Evolutionary conservation across 1,140 invertebrate species (phyloP).

Genomic region (Plodia interpunctella): DNA sequence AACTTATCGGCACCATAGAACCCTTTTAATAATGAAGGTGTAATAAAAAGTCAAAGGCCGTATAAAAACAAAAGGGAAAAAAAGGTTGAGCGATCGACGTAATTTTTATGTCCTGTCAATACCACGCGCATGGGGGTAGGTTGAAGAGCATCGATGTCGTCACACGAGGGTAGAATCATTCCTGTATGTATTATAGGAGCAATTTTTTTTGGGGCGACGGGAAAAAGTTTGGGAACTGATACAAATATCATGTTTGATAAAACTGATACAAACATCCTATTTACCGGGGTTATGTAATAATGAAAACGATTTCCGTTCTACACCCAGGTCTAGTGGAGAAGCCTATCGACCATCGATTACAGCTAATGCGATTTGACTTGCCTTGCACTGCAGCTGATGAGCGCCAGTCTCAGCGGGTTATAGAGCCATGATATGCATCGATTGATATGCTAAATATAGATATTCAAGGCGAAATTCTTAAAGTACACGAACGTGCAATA

Average conservation of each 20-base stretch:
- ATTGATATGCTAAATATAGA: not conserved
- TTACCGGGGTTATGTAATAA: too few species aligned
- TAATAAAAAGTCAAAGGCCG: constrained; percentile 5
- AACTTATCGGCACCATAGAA: constrained; percentile 9
- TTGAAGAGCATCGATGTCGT: constrained; percentile 22
- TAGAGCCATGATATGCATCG: not conserved
- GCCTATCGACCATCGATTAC: constrained; percentile 44
- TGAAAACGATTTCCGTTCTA: not conserved
- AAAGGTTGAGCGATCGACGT: constrained; percentile 19
- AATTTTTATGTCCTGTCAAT: constrained; percentile 31
- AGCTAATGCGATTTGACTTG: constrained; percentile 55
- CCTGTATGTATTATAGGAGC: too few species aligned
- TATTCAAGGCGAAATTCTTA: too few species aligned
- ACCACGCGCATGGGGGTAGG: constrained; percentile 27
- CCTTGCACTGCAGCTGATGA: constrained; percentile 41
- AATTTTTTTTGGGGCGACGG: too few species aligned
- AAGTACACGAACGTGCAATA: too few species aligned
- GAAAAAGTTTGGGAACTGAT: too few species aligned
- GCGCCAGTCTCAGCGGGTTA: constrained; percentile 40
- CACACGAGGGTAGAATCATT: constrained; percentile 14
- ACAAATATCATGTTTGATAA: too few species aligned
- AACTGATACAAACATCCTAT: too few species aligned
- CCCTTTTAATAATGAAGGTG: not conserved
- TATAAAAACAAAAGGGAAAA: constrained; percentile 12
- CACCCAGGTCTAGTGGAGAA: not conserved